These are phyloP conservation scores for Chrysotoxum bicinctum DNA, from an alignment of 2,888 invertebrate genomes.

Conservation along the genomic window DNA sequence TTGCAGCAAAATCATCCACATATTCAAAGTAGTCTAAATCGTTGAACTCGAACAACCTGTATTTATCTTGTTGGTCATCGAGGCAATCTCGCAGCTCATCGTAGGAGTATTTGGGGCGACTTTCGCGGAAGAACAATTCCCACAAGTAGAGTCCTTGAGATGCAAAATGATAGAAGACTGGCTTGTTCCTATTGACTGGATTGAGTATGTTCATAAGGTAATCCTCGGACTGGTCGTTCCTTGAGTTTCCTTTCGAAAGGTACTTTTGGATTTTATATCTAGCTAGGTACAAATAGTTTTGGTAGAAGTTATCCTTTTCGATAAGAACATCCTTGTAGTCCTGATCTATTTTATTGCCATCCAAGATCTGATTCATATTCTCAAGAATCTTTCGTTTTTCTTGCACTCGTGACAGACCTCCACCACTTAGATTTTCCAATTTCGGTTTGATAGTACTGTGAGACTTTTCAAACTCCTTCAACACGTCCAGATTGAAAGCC, in stretches of 20 bases:
- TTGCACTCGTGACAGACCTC: constrained; percentile 22
- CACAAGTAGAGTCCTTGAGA: constrained; percentile 64
- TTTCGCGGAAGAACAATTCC: constrained; percentile 65
- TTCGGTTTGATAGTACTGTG: constrained; percentile 44
- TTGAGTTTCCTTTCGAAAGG: constrained; percentile 37
- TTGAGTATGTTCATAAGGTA: constrained; percentile 62
- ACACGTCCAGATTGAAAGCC: constrained; percentile 53
- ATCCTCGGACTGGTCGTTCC: constrained; percentile 46
- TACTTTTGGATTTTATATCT: constrained; percentile 51
- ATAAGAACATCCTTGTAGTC: constrained; percentile 51
- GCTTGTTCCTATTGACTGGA: constrained; percentile 62
- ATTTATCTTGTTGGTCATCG: constrained; percentile 54
- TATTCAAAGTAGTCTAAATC: constrained; percentile 65
- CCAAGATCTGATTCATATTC: constrained; percentile 37
- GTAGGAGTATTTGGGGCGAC: constrained; percentile 61
- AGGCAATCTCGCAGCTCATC: constrained; percentile 52
- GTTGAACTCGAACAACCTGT: constrained; percentile 59
- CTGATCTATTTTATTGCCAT: constrained; percentile 36
- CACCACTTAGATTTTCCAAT: constrained; percentile 19
- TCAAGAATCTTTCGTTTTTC: constrained; percentile 60
- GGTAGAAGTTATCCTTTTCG: constrained; percentile 65
- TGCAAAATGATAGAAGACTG: constrained; percentile 61
- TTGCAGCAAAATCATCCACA: constrained; percentile 54
- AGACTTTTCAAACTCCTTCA: constrained; percentile 62
- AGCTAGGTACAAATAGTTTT: constrained; percentile 52